Percentiles rank a stretch among this genome's conserved stretches.
phyloP scores from a whole-genome alignment of 53 echinoderm and acorn worm species.

The Henricia sp. region DNA sequence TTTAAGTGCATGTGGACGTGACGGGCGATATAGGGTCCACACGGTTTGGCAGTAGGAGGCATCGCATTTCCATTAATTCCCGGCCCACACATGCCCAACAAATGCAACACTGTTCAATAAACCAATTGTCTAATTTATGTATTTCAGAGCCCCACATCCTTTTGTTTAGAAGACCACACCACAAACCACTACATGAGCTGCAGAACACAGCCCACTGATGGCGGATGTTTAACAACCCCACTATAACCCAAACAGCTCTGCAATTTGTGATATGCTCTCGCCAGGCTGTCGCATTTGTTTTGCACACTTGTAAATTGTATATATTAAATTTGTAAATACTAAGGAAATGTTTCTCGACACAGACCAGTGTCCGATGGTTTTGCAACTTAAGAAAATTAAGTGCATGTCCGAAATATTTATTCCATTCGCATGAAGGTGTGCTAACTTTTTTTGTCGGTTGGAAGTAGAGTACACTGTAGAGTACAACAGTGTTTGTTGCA shows the following conservation, averaged over 20 bases:
- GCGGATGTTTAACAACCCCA: neutral
- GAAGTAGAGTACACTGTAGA: too few species aligned
- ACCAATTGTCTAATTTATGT: too few species aligned
- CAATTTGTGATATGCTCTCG: neutral
- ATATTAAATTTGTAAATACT: constrained; percentile 20
- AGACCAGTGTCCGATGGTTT: too few species aligned
- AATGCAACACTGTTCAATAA: too few species aligned
- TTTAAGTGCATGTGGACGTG: too few species aligned
- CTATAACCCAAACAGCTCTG: neutral
- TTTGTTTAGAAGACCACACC: constrained; percentile 80
- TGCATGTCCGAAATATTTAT: neutral
- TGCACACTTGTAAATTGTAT: constrained; percentile 14
- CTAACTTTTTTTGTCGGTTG: neutral
- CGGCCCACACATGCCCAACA: too few species aligned
- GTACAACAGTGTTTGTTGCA: too few species aligned
- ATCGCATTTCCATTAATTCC: too few species aligned
- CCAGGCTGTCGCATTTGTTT: neutral
- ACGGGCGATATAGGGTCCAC: too few species aligned
- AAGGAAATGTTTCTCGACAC: neutral
- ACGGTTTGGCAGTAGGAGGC: too few species aligned
- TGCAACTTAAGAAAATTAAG: too few species aligned
- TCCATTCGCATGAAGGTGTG: neutral
- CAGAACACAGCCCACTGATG: constrained; percentile 21
- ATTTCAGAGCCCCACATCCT: constrained; percentile 95
- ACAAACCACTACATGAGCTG: constrained; percentile 39